Evolutionary conservation across 2,888 invertebrate genomes (phyloP).

Genomic region (Andricus curvator): DNA sequence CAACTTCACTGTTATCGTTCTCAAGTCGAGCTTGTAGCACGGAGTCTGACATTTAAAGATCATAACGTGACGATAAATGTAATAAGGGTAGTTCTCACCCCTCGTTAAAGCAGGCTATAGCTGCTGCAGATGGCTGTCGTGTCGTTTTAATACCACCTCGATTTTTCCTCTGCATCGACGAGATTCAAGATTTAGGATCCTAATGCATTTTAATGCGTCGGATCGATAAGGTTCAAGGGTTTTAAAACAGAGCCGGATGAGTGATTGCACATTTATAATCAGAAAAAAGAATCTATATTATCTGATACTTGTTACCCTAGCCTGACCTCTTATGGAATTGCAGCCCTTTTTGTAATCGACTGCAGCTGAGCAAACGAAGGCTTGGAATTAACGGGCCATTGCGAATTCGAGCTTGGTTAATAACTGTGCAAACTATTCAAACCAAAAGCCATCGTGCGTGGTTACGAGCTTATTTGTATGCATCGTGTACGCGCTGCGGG

Average conservation of each 20-base stretch:
- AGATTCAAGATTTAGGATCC: not conserved
- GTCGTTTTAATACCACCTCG: not conserved
- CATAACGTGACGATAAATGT: conserved; percentile 39
- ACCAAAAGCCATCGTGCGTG: conserved; percentile 44
- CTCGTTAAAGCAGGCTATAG: conserved; percentile 16
- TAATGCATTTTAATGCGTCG: conserved; percentile 2
- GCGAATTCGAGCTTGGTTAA: conserved; percentile 69
- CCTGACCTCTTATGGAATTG: not conserved
- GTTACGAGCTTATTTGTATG: conserved; percentile 38
- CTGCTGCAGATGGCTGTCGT: conserved; percentile 3
- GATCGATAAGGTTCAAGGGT: not conserved
- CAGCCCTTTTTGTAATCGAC: conserved; percentile 32
- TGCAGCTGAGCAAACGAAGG: conserved; percentile 73
- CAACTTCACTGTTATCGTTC: not conserved
- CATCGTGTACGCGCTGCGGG: conserved; percentile 3
- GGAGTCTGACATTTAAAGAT: conserved; percentile 34
- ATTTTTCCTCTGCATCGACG: not conserved
- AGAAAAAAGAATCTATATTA: not conserved
- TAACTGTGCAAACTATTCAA: conserved; percentile 48
- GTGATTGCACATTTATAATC: conserved; percentile 14
- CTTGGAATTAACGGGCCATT: conserved; percentile 72
- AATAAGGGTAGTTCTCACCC: conserved; percentile 35
- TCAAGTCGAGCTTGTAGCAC: conserved; percentile 23
- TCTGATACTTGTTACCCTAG: not conserved
- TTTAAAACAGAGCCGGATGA: conserved; percentile 7